Percentiles rank a stretch among this genome's conserved stretches.
Conservation (phyloP, 2,888 invertebrate species). For the Agrotis clavis region DNA sequence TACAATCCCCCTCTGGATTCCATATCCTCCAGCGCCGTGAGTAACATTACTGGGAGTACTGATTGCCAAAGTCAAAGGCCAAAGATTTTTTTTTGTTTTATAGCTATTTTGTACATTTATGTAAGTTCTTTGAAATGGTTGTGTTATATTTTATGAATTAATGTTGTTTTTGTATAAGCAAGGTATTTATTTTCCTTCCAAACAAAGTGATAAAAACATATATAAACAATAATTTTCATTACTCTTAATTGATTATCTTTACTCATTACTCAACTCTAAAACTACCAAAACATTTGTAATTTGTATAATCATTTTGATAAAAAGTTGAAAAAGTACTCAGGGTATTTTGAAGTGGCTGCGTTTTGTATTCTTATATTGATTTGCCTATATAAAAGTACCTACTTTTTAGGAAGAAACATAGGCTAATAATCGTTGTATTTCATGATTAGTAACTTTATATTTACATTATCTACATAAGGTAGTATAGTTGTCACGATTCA, state of each 20-base stretch:
- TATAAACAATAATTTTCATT: not conserved
- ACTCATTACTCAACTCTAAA: not conserved
- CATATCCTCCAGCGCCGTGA: conserved; percentile 34
- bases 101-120: not conserved
- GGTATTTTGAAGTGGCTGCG: not conserved
- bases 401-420: not conserved
- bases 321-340: not conserved
- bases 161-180: not conserved
- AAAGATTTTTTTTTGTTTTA: conserved; percentile 9
- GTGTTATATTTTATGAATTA: not conserved
- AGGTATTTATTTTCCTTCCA: not conserved
- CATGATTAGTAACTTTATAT: not conserved
- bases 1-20: conserved; percentile 11
- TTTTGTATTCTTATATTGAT: not conserved
- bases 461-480: not conserved
- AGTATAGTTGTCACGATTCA: not conserved
- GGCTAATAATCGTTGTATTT: not conserved
- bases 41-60: not conserved
- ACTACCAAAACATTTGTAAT: not conserved
- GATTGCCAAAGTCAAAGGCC: not conserved
- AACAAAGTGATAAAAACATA: conserved; percentile 1
- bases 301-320: not conserved
- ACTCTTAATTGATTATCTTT: not conserved
- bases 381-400: not conserved
- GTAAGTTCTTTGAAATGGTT: conserved; percentile 2